Percentiles rank a stretch among this genome's conserved stretches.
These are phyloP conservation scores for Phoeniculus purpureus DNA, from an alignment of 2,797 vertebrate genomes.

Conservation along the genomic window DNA sequence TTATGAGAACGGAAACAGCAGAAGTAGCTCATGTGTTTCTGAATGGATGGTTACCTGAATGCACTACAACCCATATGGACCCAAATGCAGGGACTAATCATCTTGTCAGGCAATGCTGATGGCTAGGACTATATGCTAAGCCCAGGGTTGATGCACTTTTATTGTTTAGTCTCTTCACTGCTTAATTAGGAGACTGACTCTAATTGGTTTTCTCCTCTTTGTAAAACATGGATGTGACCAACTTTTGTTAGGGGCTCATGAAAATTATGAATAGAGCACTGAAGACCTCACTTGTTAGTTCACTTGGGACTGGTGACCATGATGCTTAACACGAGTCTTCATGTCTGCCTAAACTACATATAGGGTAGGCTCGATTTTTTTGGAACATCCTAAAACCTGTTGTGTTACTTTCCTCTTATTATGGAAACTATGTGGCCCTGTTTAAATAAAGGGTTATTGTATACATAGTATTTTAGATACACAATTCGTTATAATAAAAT, in stretches of 20 bases:
- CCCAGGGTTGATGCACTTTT: neutral
- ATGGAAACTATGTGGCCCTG: neutral
- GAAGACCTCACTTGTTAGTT: neutral
- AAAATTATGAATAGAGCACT: neutral
- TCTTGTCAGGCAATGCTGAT: neutral
- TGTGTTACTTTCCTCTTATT: neutral
- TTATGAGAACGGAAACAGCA: neutral
- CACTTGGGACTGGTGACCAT: neutral
- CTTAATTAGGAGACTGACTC: rapidly evolving
- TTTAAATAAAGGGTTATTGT: neutral
- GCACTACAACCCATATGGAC: neutral
- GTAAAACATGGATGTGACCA: neutral
- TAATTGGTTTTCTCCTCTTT: neutral
- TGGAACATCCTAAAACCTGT: neutral
- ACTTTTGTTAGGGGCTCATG: neutral
- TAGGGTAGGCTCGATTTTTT: neutral
- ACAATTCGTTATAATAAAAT: neutral
- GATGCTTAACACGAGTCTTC: neutral
- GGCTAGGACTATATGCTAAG: neutral
- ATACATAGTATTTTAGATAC: neutral
- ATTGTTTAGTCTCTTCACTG: neutral
- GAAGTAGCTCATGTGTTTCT: neutral
- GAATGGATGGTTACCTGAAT: neutral
- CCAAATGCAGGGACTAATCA: neutral
- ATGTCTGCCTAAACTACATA: neutral